Percentiles rank a stretch among this genome's conserved stretches.
phyloP scores from a whole-genome alignment of 1,140 invertebrate genomes.

The Scaptomyza pallida region DNA sequence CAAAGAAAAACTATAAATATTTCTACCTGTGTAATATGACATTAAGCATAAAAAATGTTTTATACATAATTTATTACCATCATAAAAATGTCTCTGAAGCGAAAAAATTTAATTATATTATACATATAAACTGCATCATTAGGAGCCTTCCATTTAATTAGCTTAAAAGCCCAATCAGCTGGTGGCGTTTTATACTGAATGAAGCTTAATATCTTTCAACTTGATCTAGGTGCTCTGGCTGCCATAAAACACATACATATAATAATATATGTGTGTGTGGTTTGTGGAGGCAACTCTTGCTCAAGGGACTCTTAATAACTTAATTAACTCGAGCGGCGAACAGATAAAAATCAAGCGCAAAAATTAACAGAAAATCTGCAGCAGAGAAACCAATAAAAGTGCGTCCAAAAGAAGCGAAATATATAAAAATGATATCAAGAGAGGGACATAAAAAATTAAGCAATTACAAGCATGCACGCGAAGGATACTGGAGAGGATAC shows the following conservation, averaged over 20 bases:
- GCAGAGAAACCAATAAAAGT: constrained; percentile 62
- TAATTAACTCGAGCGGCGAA: constrained; percentile 64
- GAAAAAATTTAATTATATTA: constrained; percentile 52
- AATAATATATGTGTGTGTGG: constrained; percentile 37
- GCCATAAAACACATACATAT: constrained; percentile 60
- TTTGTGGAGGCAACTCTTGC: constrained; percentile 38
- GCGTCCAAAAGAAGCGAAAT: constrained; percentile 34
- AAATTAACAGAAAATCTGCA: constrained; percentile 65
- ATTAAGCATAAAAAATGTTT: too few relatives aligned
- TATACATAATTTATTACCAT: constrained; percentile 47
- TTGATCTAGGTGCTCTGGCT: constrained; percentile 65
- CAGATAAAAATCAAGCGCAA: constrained; percentile 76
- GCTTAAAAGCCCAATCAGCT: constrained; percentile 59
- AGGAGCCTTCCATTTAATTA: constrained; percentile 62
- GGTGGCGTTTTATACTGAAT: constrained; percentile 17
- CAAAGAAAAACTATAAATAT: background rate
- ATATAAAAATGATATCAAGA: constrained; percentile 39
- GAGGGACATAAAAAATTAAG: constrained; percentile 69
- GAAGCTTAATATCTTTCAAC: constrained; percentile 57
- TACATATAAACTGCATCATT: constrained; percentile 42
- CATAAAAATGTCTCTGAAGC: constrained; percentile 43
- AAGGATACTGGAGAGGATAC: constrained; percentile 9
- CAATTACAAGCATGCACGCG: constrained; percentile 76
- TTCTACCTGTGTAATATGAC: background rate
- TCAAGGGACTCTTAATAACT: constrained; percentile 71